Conservation (phyloP, 2,113 vertebrate genomes). For the Elgaria multicarinata region DNA sequence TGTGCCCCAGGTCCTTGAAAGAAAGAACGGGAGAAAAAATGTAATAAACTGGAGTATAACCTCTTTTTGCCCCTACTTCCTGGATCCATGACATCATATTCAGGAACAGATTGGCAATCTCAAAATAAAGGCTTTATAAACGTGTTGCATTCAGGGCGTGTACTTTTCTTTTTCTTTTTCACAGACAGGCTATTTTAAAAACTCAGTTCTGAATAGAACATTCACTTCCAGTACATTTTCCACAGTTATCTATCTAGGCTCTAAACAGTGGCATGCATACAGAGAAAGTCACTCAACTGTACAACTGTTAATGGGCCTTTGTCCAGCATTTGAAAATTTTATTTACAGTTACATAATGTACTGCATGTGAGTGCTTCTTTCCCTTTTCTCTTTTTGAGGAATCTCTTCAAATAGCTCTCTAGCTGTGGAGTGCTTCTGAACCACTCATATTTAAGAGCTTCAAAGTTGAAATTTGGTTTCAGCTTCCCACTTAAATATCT, state of each 20-base stretch:
- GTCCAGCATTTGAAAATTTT: constrained; percentile 68
- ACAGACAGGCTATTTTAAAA: constrained; percentile 65
- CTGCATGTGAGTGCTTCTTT: constrained; percentile 36
- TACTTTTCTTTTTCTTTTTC: constrained; percentile 25
- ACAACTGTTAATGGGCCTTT: constrained; percentile 65
- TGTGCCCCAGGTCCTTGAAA: not conserved
- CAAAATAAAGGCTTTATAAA: constrained; percentile 65
- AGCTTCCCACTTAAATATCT: not conserved
- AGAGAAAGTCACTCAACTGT: constrained; percentile 60
- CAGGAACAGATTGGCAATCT: constrained; percentile 69
- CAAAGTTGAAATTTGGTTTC: constrained; percentile 29
- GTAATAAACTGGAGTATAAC: constrained; percentile 12
- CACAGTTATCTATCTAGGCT: constrained; percentile 35
- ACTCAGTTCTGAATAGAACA: constrained; percentile 58
- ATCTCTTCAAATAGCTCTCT: constrained; percentile 44
- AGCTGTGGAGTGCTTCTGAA: constrained; percentile 7
- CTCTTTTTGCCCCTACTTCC: constrained; percentile 27
- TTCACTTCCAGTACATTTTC: constrained; percentile 62
- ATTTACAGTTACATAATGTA: constrained; percentile 61
- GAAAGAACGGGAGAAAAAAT: not conserved
- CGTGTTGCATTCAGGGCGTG: constrained; percentile 66
- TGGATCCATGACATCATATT: constrained; percentile 59
- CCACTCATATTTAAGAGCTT: constrained; percentile 34
- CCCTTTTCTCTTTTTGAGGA: constrained; percentile 13
- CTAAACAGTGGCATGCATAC: constrained; percentile 51